Conservation (phyloP, 2,888 invertebrate species). For the Pseudococcus jackbeardsleyi region DNA sequence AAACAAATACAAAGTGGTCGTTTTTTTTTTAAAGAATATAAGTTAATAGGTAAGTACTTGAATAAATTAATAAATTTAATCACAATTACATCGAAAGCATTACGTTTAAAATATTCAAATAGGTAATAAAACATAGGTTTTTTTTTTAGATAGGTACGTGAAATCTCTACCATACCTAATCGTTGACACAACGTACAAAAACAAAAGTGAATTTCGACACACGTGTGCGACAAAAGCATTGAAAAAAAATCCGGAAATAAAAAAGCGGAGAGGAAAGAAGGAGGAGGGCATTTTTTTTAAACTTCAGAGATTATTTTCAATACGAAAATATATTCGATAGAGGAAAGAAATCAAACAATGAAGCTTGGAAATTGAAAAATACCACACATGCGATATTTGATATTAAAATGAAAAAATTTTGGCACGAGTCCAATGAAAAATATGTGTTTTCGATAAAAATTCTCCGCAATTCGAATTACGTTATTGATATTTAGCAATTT, state of each 20-base stretch:
- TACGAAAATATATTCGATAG: background rate
- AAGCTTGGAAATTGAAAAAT: background rate
- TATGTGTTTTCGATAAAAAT: background rate
- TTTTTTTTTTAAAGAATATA: background rate
- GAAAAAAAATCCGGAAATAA: background rate
- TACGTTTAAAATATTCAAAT: background rate
- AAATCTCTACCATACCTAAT: background rate
- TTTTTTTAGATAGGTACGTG: background rate
- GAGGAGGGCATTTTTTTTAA: background rate
- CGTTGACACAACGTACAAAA: background rate
- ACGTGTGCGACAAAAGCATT: background rate
- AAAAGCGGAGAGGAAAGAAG: background rate
- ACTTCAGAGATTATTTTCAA: background rate
- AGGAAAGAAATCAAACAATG: background rate
- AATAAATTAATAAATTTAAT: background rate
- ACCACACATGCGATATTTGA: background rate
- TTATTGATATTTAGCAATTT: background rate
- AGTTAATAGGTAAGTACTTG: background rate
- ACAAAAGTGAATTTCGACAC: background rate
- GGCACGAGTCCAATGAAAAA: background rate
- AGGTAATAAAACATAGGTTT: background rate
- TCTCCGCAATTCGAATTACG: background rate
- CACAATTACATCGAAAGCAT: constrained; percentile 20
- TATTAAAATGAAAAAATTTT: background rate
- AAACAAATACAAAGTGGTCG: constrained; percentile 4